Evolutionary conservation across 2,113 vertebrate species (phyloP), one percentile per base, ranked within the genome.

Genomic region (Pyxicephalus adspersus): DNA sequence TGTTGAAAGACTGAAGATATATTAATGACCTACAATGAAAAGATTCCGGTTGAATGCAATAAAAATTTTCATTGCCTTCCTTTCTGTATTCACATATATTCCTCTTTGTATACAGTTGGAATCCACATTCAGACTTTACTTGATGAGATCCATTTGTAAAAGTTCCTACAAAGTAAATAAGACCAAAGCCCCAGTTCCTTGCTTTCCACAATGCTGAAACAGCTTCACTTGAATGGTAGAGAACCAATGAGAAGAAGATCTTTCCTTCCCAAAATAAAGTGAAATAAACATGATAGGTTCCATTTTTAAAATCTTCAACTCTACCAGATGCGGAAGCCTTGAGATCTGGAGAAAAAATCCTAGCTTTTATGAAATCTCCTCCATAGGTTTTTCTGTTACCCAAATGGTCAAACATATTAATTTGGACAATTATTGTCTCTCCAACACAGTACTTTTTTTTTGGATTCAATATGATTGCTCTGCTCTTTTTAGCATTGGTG

Each of bases 31-130:
- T 61, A 68, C 84, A 88, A 13, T 78, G 63, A 2, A 88, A 3
- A 1, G 11, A 16, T 16, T 57, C 34, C 26, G 83, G 85, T 55
- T 66, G 87, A 70, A 83, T 7, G 2, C 85, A 85, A 38, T 86
- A 87, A 83, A 86, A 87, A 9, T 19, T 67, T 65, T 87, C 85
- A 20, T 84, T 38, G 67, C 67, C 34, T 1, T 13, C 3, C 34
- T 86, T 76, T n/a, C 74, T 31, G 50, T 87, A 86, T 18, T 80
- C 15, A 5, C 85, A 87, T 25, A 81, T 18, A 8, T 86, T 67
- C 31, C 58, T 57, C 1, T 28, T 19, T 60, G 23, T 51, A 60
- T 55, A 31, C 45, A 61, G 23, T 29, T 54, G 3, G 34, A 72
- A 77, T 19, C 76, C 61, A 66, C 76, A 77, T 51, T 77, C 51